Percentiles rank a stretch among this genome's conserved stretches.
Conservation (phyloP, 1,140 invertebrate genomes). For the Augochlora pura region DNA sequence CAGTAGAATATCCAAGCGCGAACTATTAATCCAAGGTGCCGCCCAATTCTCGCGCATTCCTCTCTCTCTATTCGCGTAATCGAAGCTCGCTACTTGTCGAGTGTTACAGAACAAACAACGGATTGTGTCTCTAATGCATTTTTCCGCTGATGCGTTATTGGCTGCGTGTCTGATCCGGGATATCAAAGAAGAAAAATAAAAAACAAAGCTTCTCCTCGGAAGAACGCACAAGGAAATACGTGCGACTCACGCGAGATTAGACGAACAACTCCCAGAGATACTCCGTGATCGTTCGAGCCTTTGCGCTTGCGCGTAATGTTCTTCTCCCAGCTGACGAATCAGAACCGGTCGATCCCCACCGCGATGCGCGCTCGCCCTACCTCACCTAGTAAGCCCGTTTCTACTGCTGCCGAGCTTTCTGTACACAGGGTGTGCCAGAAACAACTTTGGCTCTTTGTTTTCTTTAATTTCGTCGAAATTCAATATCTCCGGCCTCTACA, state of each 20-base stretch:
- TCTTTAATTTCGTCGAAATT: conserved; percentile 66
- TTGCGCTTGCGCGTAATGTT: conserved; percentile 66
- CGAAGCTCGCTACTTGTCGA: conserved; percentile 9
- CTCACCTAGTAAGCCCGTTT: conserved; percentile 40
- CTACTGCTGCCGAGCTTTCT: conserved; percentile 47
- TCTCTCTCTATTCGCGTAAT: conserved; percentile 2
- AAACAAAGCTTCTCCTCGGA: conserved; percentile 34
- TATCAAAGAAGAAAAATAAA: background rate
- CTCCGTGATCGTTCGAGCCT: conserved; percentile 52
- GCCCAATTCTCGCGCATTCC: conserved; percentile 20
- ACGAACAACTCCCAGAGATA: conserved; percentile 75
- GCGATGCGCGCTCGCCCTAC: conserved; percentile 34
- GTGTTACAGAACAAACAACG: conserved; percentile 35
- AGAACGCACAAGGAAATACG: conserved; percentile 64
- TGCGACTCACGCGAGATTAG: conserved; percentile 77
- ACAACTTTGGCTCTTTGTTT: conserved; percentile 64
- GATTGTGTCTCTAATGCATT: conserved; percentile 38
- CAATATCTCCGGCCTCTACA: conserved; percentile 57
- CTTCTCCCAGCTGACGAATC: conserved; percentile 45
- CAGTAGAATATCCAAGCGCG: conserved; percentile 34
- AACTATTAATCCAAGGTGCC: conserved; percentile 30
- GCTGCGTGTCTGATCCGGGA: conserved; percentile 27
- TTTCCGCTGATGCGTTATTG: conserved; percentile 21
- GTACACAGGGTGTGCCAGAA: conserved; percentile 63
- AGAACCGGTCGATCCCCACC: conserved; percentile 44